These are phyloP conservation scores for Morelia viridis DNA, from an alignment of 2,797 vertebrate genomes.

Conservation along the genomic window DNA sequence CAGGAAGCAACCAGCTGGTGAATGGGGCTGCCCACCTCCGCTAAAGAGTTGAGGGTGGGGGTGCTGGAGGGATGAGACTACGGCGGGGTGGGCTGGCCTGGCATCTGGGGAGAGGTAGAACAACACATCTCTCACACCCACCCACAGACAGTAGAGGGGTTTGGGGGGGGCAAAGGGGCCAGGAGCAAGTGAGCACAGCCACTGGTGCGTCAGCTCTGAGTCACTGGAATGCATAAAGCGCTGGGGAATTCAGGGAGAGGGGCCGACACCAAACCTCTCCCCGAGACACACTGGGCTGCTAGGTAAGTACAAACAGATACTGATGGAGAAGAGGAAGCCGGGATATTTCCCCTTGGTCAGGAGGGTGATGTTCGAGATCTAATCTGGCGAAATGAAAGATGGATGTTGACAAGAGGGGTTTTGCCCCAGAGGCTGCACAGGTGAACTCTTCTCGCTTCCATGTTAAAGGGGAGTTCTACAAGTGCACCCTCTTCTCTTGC, in stretches of 20 bases:
- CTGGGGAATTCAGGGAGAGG: constrained; percentile 30
- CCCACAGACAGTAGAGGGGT: background rate
- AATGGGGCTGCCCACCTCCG: constrained; percentile 41
- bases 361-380: background rate
- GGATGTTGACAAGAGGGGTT: background rate
- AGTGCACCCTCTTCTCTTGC: background rate
- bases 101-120: constrained; percentile 9
- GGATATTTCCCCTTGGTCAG: background rate
- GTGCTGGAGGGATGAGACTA: constrained; percentile 14
- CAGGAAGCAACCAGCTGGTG: constrained; percentile 16
- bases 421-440: background rate
- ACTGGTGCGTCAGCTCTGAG: constrained; percentile 9
- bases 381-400: background rate
- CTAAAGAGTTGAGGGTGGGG: constrained; percentile 12
- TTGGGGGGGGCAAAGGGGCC: background rate
- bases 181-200: background rate
- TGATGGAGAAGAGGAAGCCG: background rate
- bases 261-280: background rate
- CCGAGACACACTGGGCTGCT: background rate
- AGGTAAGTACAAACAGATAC: background rate
- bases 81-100: background rate
- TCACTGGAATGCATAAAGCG: constrained; percentile 32
- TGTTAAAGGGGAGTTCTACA: background rate
- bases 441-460: background rate
- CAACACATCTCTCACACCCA: background rate